Conservation (phyloP, 2,113 vertebrate species). For the Halichoeres trimaculatus region DNA sequence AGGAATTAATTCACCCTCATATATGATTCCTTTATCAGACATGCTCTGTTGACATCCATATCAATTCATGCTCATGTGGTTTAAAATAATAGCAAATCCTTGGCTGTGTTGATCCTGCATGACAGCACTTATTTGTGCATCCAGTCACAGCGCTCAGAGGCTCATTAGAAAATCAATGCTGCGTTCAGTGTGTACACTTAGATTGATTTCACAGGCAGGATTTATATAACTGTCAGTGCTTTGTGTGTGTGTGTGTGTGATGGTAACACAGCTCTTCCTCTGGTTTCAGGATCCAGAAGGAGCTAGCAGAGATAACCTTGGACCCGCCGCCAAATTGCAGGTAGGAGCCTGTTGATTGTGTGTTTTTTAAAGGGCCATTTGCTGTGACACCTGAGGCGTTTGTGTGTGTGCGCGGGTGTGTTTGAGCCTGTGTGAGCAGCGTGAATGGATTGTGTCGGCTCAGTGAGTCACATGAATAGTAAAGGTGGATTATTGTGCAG, state of each 20-base stretch:
- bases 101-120: conserved; percentile 39
- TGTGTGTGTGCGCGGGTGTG: conserved; percentile 12
- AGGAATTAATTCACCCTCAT: conserved; percentile 23
- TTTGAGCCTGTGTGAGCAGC: conserved; percentile 16
- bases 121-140: conserved; percentile 35
- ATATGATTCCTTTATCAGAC: conserved; percentile 19
- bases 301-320: conserved; percentile 96
- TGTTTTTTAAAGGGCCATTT: conserved; percentile 27
- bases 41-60: conserved; percentile 37
- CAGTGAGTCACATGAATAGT: conserved; percentile 52
- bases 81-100: conserved; percentile 14
- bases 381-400: conserved; percentile 34
- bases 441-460: conserved; percentile 44
- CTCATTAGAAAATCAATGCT: conserved; percentile 73
- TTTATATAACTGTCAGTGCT: conserved; percentile 56
- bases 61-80: conserved; percentile 9
- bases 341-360: conserved; percentile 80
- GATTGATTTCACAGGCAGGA: conserved; percentile 58
- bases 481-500: conserved; percentile 33
- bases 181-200: conserved; percentile 54
- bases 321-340: conserved; percentile 97
- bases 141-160: conserved; percentile 35
- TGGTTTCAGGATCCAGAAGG: conserved; percentile 92
- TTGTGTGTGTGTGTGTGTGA: conserved; percentile 2
- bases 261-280: conserved; percentile 32